Evolutionary conservation across 2,888 invertebrate species (phyloP).

Genomic region (Nomada fucata): DNA sequence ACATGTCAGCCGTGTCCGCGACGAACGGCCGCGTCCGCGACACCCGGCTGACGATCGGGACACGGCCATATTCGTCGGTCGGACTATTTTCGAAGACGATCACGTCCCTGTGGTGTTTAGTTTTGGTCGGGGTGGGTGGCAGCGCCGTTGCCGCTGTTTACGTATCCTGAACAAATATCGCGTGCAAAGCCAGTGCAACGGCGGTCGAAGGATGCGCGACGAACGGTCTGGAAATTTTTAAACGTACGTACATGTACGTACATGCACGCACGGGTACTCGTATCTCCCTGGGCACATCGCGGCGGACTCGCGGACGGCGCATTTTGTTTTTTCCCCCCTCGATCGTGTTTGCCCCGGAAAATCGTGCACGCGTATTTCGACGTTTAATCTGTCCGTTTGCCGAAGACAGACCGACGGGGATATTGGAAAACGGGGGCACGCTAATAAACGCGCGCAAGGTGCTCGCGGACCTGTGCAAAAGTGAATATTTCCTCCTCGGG

Average conservation of each 20-base stretch:
- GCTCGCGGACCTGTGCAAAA: not conserved
- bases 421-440: conserved; percentile 27
- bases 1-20: conserved; percentile 10
- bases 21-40: not conserved
- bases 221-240: conserved; percentile 33
- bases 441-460: not conserved
- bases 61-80: not conserved
- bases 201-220: conserved; percentile 9
- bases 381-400: conserved; percentile 40
- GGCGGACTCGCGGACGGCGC: conserved; percentile 12
- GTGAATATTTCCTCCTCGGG: not conserved
- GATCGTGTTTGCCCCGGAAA: conserved; percentile 31
- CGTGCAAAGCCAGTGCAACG: not conserved
- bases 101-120: conserved; percentile 36
- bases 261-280: not conserved
- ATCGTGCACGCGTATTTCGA: conserved; percentile 27
- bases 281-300: conserved; percentile 2
- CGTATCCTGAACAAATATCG: conserved; percentile 40
- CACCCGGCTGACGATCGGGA: not conserved
- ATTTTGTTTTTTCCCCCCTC: conserved; percentile 21
- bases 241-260: not conserved
- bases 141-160: conserved; percentile 38
- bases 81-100: not conserved
- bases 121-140: conserved; percentile 16
- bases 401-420: conserved; percentile 11